A percentile compares a stretch with the other conserved stretches of the same genome.
phyloP scores from a whole-genome alignment of 2,888 invertebrate species.

The Lasiommata megera region DNA sequence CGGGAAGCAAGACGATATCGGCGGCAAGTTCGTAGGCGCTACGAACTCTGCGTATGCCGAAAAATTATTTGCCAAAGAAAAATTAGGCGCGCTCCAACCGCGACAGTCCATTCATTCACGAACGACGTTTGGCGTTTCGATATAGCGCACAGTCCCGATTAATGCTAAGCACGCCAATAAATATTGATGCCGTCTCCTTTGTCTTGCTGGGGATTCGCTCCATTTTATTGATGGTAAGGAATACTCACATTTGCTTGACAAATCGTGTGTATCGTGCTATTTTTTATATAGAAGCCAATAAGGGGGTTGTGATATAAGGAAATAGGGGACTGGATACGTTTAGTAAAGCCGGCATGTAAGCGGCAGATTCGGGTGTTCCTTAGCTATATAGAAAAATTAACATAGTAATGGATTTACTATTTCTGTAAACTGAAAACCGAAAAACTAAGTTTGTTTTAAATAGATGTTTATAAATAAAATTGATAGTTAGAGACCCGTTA shows the following conservation, averaged over 20 bases:
- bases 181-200: conserved; percentile 77
- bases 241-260: conserved; percentile 70
- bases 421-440: no score
- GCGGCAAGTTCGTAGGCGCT: conserved; percentile 42
- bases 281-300: conserved; percentile 12
- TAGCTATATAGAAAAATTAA: no score
- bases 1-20: conserved; percentile 24
- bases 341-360: no score
- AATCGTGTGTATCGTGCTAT: conserved; percentile 46
- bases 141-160: conserved; percentile 74
- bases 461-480: no score
- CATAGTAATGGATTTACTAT: no score
- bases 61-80: conserved; percentile 64
- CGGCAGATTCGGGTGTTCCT: no score
- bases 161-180: conserved; percentile 80
- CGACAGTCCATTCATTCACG: conserved; percentile 71
- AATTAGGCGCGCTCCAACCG: conserved; percentile 63
- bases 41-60: conserved; percentile 55
- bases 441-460: no score
- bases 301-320: neutral
- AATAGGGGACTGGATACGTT: neutral
- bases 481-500: no score
- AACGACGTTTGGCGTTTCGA: conserved; percentile 55
- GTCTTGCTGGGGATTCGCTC: conserved; percentile 74
- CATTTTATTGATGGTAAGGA: conserved; percentile 67